These are phyloP conservation scores for Lycophotia porphyrea DNA, from an alignment of 2,888 invertebrate genomes.

Conservation along the genomic window DNA sequence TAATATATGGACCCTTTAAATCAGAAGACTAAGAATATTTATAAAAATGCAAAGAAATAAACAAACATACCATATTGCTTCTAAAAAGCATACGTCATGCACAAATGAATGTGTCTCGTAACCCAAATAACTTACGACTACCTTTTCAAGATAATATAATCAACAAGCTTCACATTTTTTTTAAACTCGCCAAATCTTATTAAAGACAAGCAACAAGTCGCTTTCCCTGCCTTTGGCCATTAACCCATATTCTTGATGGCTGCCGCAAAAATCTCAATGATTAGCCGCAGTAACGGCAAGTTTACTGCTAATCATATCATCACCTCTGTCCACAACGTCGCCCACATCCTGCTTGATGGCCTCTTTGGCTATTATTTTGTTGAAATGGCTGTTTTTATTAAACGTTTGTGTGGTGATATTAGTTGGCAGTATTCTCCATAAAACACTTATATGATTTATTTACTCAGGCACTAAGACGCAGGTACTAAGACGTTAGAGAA, in stretches of 20 bases:
- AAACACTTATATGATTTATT: not conserved
- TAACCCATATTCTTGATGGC: constrained; percentile 8
- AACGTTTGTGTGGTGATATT: not conserved
- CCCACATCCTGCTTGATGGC: constrained; percentile 14
- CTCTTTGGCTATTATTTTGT: constrained; percentile 7
- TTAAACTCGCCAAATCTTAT: not conserved
- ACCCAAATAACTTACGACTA: too few relatives aligned
- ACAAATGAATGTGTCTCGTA: not conserved
- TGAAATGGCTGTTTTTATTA: constrained; percentile 13
- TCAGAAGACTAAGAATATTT: not conserved
- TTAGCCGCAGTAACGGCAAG: constrained; percentile 16
- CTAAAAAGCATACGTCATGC: not conserved
- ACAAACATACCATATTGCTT: not conserved
- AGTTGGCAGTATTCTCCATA: not conserved
- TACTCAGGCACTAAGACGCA: too few relatives aligned
- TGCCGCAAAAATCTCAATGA: constrained; percentile 21
- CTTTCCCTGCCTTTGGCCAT: not conserved
- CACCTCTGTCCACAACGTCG: constrained; percentile 9
- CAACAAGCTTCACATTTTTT: constrained; percentile 14
- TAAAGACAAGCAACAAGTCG: constrained; percentile 46
- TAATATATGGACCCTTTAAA: not conserved
- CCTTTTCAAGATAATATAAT: not conserved
- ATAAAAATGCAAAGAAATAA: not conserved
- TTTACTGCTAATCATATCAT: constrained; percentile 32
- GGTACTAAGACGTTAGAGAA: not conserved